Evolutionary conservation across 2,888 invertebrate species (phyloP), one percentile per base, ranked within the genome.

Genomic region (Thymelicus sylvestris): DNA sequence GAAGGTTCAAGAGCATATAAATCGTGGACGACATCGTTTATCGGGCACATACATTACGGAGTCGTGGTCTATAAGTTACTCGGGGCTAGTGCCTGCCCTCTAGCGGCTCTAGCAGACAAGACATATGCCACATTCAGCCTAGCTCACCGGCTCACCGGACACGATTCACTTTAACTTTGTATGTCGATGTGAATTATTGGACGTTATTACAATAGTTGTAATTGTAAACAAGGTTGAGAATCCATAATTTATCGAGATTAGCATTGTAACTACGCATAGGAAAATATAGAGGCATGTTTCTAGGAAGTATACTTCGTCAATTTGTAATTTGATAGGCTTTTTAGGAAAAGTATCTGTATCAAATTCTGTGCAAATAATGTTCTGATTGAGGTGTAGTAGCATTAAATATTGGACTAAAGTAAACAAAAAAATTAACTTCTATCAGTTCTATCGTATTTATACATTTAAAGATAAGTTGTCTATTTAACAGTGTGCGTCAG

Each of bases 51-150:
- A 81, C 77, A 79, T 83, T 80, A 77, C 72, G 66, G 60, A 78
- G 74, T 81, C 81, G 82, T 85, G 83, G 60, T 73, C 80, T 75
- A 79, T 81, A 82, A 83, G 78, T 83, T 76, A 66, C 74, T 74
- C 66, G 76, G 76, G 75, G 66, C 73, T 72, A 72, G 67, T 52
- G 52, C 61, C 52, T 61, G 61, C 67, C 62, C 67, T 67, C 67
- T n/a, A 59, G 48, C 59, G 72, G 77, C 67, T 67, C 67, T n/a
- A 59, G 59, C 59, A 72, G 77, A 78, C 78, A 79, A 72, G 77
- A 78, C 78, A 79, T 81, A 76, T 76, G 74, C 77, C 75, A 68
- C 61, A 69, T 72, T 62, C 66, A 39, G 68, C 41, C 41, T 66
- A 60, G 66, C 38, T 8, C 47, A 52, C 50, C 41, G 50, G 66